Evolutionary conservation across 2,113 vertebrate genomes (phyloP).

Genomic region (Halcyon senegalensis): DNA sequence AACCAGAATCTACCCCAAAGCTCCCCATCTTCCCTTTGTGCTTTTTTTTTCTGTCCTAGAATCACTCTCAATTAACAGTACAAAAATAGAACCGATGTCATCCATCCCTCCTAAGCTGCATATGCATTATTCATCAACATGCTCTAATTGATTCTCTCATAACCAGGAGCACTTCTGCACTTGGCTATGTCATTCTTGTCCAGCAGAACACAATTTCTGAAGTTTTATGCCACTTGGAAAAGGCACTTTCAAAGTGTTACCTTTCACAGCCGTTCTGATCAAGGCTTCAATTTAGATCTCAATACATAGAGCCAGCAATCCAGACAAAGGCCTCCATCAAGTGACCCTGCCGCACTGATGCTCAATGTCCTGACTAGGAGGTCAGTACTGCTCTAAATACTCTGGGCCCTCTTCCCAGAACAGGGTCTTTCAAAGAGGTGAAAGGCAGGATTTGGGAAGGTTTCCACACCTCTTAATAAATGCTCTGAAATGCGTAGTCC

Average conservation of each 20-base stretch:
- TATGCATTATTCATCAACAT: conserved; percentile 64
- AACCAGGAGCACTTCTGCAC: conserved; percentile 45
- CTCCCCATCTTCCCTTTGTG: conserved; percentile 25
- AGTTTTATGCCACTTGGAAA: background rate
- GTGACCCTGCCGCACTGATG: background rate
- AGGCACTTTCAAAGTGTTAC: background rate
- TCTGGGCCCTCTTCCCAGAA: background rate
- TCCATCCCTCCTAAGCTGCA: conserved; percentile 46
- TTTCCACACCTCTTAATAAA: background rate
- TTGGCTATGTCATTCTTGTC: conserved; percentile 17
- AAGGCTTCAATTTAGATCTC: background rate
- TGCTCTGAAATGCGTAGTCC: background rate
- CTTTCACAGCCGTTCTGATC: background rate
- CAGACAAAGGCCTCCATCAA: background rate
- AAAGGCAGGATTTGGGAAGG: background rate
- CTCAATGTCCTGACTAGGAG: background rate
- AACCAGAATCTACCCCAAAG: background rate
- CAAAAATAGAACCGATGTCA: conserved; percentile 63
- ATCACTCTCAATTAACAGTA: conserved; percentile 59
- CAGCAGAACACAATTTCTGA: conserved; percentile 18
- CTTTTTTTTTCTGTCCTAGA: conserved; percentile 35
- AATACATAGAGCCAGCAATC: background rate
- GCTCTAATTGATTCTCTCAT: conserved; percentile 58
- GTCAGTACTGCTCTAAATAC: background rate
- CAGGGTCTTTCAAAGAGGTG: background rate